Conservation (phyloP, 2,797 vertebrate species). For the Podarcis lilfordi region DNA sequence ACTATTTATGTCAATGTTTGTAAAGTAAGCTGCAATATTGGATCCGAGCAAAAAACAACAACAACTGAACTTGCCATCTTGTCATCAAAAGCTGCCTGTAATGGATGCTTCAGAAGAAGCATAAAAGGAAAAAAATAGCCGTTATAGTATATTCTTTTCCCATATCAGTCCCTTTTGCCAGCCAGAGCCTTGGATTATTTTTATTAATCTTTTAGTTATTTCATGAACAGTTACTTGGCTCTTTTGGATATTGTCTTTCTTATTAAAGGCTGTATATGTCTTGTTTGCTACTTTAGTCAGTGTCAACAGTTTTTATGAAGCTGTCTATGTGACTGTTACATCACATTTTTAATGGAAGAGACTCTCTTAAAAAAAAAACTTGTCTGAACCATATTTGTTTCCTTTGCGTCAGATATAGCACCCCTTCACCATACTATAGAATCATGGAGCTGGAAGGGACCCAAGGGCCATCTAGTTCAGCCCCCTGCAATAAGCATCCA, state of each 20-base stretch:
- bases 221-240: neutral
- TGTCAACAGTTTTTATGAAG: neutral
- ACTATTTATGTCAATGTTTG: slow-evolving; percentile 1
- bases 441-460: too few relatives aligned
- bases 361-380: neutral
- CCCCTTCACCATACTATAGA: too few relatives aligned
- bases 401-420: neutral
- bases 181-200: neutral
- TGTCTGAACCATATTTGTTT: neutral
- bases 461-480: too few relatives aligned
- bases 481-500: too few relatives aligned
- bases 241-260: neutral
- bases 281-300: neutral
- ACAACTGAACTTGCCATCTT: slow-evolving; percentile 23
- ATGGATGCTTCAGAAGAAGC: slow-evolving; percentile 3
- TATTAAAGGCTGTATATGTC: slow-evolving; percentile 9
- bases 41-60: slow-evolving; percentile 2
- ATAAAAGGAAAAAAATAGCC: neutral
- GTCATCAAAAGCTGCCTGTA: slow-evolving; percentile 2
- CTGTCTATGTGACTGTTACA: neutral
- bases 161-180: neutral
- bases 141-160: neutral
- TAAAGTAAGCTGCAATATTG: slow-evolving; percentile 5
- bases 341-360: neutral
- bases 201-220: neutral